These are phyloP conservation scores for Helicoverpa zea DNA, from an alignment of 1,140 invertebrate genomes.

Conservation along the genomic window DNA sequence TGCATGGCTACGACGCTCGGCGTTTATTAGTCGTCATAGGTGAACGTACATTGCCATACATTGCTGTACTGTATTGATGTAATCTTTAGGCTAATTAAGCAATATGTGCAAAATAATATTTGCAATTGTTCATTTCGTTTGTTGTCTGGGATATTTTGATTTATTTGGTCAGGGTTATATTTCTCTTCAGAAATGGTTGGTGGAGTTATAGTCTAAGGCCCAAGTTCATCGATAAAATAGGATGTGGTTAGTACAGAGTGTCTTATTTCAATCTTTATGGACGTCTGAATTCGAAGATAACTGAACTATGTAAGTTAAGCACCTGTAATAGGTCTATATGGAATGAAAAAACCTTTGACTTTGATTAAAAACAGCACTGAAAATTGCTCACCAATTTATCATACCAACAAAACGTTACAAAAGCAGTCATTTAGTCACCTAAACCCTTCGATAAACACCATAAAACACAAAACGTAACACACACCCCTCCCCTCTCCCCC, in stretches of 20 bases:
- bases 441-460: slow-evolving; percentile 27
- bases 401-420: background rate
- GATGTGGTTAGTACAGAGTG: too few species aligned
- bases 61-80: slow-evolving; percentile 9
- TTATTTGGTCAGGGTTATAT: background rate
- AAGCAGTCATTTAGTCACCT: background rate
- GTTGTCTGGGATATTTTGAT: slow-evolving; percentile 4
- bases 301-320: too few species aligned
- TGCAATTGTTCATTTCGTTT: slow-evolving; percentile 2
- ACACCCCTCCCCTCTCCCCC: background rate
- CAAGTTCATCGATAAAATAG: too few species aligned
- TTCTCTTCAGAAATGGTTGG: too few species aligned
- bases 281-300: too few species aligned
- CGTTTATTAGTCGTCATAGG: slow-evolving; percentile 60
- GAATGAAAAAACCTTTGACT: too few species aligned
- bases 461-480: slow-evolving; percentile 8
- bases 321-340: too few species aligned
- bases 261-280: too few species aligned
- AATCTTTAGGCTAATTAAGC: slow-evolving; percentile 50
- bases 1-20: slow-evolving; percentile 60
- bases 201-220: too few species aligned
- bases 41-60: slow-evolving; percentile 41
- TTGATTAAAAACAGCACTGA: too few species aligned
- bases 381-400: background rate
- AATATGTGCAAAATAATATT: background rate